A percentile compares a stretch with the other conserved stretches of the same genome.
phyloP scores from a whole-genome alignment of 2,113 vertebrate genomes.

The Aythya baeri region DNA sequence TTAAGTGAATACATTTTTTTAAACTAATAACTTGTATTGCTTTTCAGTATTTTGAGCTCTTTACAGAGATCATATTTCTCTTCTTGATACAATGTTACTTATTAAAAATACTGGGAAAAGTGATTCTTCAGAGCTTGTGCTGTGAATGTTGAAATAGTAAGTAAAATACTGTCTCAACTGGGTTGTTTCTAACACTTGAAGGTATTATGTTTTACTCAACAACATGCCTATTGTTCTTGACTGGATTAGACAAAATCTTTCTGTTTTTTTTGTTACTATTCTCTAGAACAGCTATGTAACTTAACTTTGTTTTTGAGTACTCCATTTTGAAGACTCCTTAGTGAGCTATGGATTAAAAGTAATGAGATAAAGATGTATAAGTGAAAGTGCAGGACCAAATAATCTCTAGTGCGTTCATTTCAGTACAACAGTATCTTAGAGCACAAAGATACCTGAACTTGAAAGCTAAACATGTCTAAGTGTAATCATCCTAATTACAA shows the following conservation, averaged over 20 bases:
- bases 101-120: accelerated
- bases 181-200: accelerated
- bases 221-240: accelerated
- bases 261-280: accelerated
- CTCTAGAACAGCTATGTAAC: accelerated
- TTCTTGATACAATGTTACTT: accelerated
- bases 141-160: accelerated
- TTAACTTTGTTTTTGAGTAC: accelerated
- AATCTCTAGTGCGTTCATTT: accelerated
- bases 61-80: too few relatives aligned
- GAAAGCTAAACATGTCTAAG: accelerated
- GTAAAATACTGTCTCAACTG: too few relatives aligned
- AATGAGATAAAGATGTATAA: accelerated
- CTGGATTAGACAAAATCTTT: accelerated
- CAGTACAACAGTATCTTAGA: accelerated
- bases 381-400: accelerated
- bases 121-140: accelerated
- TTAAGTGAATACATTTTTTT: accelerated
- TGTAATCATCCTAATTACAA: neutral
- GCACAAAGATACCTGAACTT: accelerated
- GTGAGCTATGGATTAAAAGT: accelerated
- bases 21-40: accelerated
- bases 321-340: accelerated
- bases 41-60: too few relatives aligned
- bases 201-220: accelerated